Evolutionary conservation across 2,888 invertebrate genomes (phyloP).

Genomic region (Hirtodrosophila duncani): DNA sequence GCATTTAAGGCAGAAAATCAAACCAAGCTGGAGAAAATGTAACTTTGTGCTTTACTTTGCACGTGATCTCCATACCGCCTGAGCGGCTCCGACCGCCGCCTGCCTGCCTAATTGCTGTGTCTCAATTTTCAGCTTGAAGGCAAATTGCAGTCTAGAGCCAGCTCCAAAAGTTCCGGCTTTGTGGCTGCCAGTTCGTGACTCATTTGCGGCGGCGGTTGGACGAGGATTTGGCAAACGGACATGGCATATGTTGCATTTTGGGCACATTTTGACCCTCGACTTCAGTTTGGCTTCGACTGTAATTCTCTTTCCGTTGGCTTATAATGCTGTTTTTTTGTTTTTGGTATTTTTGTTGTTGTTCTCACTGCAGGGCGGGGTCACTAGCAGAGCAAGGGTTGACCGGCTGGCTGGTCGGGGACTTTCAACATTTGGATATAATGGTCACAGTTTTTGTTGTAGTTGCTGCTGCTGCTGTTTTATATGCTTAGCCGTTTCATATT

Average conservation of each 20-base stretch:
- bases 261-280: constrained; percentile 17
- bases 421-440: constrained; percentile 38
- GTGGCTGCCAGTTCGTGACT: constrained; percentile 24
- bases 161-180: constrained; percentile 15
- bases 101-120: constrained; percentile 55
- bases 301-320: background rate
- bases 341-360: background rate
- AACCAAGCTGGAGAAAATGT: constrained; percentile 1
- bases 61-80: constrained; percentile 35
- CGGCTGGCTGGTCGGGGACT: no score
- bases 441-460: constrained; percentile 16
- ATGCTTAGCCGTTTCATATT: constrained; percentile 17
- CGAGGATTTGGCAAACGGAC: constrained; percentile 16
- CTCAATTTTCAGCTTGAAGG: constrained; percentile 56
- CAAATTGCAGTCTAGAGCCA: constrained; percentile 13
- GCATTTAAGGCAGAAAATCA: background rate
- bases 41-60: constrained; percentile 21
- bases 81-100: no score
- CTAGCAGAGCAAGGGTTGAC: constrained; percentile 9
- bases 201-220: constrained; percentile 20
- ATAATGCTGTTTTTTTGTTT: constrained; percentile 4
- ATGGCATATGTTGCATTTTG: constrained; percentile 23
- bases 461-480: constrained; percentile 5
- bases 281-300: constrained; percentile 6
- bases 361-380: constrained; percentile 19